A percentile compares a stretch with the other conserved stretches of the same genome.
These are phyloP conservation scores for Siniperca obscura DNA, from an alignment of 2,797 vertebrate species.

Conservation along the genomic window DNA sequence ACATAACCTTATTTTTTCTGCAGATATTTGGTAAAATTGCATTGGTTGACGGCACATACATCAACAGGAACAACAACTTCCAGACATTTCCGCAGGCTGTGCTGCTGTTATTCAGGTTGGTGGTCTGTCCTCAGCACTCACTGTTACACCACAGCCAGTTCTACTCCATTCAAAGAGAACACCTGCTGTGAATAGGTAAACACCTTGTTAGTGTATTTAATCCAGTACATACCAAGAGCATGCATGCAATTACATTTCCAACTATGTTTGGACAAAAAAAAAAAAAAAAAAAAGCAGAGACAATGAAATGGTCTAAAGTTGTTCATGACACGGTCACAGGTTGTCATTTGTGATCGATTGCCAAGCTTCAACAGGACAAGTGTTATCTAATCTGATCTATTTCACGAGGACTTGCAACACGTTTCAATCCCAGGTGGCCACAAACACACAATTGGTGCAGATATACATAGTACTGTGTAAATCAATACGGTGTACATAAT, in stretches of 20 bases:
- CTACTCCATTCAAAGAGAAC: background rate
- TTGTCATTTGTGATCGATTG: no score
- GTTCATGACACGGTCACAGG: background rate
- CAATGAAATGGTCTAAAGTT: no score
- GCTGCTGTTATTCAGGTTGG: conserved; percentile 92
- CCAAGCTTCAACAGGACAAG: no score
- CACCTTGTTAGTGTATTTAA: background rate
- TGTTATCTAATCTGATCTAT: no score
- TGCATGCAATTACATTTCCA: background rate
- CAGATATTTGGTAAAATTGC: conserved; percentile 92
- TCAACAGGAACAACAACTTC: conserved; percentile 96
- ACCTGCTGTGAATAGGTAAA: background rate
- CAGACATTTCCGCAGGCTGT: conserved; percentile 96
- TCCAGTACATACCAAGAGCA: background rate
- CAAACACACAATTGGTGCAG: no score
- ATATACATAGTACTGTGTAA: no score
- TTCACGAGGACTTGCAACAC: no score
- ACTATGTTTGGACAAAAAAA: background rate
- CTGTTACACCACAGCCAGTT: background rate
- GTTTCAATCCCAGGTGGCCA: no score
- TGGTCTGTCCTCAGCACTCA: background rate
- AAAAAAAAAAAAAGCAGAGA: no score
- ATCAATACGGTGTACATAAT: no score
- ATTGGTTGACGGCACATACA: conserved; percentile 91
- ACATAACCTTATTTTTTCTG: conserved; percentile 10